A percentile compares a stretch with the other conserved stretches of the same genome.
phyloP scores from a whole-genome alignment of 2,113 vertebrate species.

The Percina caprodes region DNA sequence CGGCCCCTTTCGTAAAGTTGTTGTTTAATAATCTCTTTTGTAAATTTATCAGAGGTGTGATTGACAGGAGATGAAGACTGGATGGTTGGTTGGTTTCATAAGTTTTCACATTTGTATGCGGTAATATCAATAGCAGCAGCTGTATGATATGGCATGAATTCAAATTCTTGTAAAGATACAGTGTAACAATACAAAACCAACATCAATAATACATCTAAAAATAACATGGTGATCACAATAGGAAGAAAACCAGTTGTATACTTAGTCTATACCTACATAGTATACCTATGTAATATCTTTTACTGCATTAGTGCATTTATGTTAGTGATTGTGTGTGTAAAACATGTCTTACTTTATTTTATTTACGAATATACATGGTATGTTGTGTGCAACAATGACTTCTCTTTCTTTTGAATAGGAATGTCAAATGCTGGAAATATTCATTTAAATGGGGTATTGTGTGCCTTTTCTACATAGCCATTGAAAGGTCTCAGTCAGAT shows the following conservation, averaged over 20 bases:
- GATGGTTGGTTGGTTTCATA: conserved; percentile 1
- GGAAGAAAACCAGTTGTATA: background rate
- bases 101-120: background rate
- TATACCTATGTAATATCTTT: too few relatives aligned
- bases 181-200: too few relatives aligned
- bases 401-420: background rate
- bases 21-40: conserved; percentile 14
- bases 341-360: background rate
- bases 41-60: background rate
- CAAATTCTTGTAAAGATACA: background rate
- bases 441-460: background rate
- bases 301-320: background rate
- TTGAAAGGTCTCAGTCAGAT: background rate
- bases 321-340: background rate
- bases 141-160: background rate
- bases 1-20: conserved; percentile 11
- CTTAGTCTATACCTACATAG: too few relatives aligned
- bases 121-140: background rate
- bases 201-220: background rate
- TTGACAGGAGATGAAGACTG: conserved; percentile 12
- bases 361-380: background rate
- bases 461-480: background rate
- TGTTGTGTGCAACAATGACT: background rate
- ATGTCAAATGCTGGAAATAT: background rate
- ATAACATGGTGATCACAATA: background rate